phyloP scores from a whole-genome alignment of 2,797 vertebrate species.

The Scarus forsteni region DNA sequence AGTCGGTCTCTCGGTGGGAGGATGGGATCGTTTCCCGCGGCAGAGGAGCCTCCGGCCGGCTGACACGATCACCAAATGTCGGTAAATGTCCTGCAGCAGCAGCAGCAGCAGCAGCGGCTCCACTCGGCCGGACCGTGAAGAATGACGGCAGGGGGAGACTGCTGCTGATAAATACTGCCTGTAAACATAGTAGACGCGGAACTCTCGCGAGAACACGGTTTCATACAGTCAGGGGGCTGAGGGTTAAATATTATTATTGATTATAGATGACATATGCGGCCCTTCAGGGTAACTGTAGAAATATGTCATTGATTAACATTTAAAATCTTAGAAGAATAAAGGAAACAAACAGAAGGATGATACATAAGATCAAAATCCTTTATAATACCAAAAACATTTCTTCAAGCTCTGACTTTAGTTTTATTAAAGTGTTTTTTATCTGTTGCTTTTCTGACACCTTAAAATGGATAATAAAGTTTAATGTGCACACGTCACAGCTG shows the following conservation, averaged over 20 bases:
- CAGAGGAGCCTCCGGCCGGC: constrained; percentile 16
- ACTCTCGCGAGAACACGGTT: constrained; percentile 65
- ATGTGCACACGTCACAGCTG: too few relatives aligned
- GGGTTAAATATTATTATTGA: neutral
- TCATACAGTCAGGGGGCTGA: neutral
- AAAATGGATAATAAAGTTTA: too few relatives aligned
- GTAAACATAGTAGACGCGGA: constrained; percentile 34
- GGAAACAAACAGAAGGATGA: too few relatives aligned
- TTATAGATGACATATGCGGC: too few relatives aligned
- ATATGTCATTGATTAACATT: too few relatives aligned
- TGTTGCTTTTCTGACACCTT: too few relatives aligned
- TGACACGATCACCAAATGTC: constrained; percentile 46
- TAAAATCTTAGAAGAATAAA: too few relatives aligned
- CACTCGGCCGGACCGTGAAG: constrained; percentile 16
- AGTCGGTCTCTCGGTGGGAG: neutral
- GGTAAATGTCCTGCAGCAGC: constrained; percentile 34
- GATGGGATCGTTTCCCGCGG: neutral
- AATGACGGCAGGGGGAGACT: constrained; percentile 59
- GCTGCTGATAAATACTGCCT: constrained; percentile 67
- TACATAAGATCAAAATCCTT: too few relatives aligned
- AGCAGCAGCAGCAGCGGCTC: neutral
- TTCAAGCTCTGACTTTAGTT: too few relatives aligned
- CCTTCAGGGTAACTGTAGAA: too few relatives aligned
- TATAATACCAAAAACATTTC: too few relatives aligned
- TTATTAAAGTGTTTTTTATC: too few relatives aligned